Percentiles rank a stretch among this genome's conserved stretches.
Conservation (phyloP, 2,888 invertebrate genomes). For the Spisula solida region DNA sequence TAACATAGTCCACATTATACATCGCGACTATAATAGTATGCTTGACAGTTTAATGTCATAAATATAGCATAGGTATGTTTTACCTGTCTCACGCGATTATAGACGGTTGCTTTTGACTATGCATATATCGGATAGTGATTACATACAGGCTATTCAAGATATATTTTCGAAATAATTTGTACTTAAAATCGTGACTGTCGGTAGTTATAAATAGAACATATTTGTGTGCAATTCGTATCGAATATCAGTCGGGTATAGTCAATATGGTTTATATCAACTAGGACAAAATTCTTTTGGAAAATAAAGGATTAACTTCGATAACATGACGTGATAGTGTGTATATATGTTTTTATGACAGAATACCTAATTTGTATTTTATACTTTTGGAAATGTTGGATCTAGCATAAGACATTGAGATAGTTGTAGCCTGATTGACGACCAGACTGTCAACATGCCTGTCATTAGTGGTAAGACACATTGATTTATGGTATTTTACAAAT, state of each 20-base stretch:
- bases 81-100: background rate
- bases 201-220: background rate
- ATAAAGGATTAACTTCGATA: background rate
- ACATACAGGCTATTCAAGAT: background rate
- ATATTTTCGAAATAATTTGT: background rate
- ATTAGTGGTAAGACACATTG: background rate
- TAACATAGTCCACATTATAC: background rate
- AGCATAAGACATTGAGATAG: background rate
- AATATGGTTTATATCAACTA: background rate
- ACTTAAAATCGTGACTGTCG: slow-evolving; percentile 12
- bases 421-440: background rate
- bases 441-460: background rate
- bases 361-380: too few species aligned
- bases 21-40: background rate
- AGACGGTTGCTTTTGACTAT: background rate
- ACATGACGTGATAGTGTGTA: background rate
- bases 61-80: background rate
- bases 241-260: background rate
- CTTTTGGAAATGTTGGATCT: background rate
- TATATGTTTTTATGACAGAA: too few species aligned
- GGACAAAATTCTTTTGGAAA: background rate
- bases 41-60: slow-evolving; percentile 16
- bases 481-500: too few species aligned
- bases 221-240: background rate
- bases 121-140: background rate